Evolutionary conservation across 2,888 invertebrate species (phyloP).

Genomic region (Theodoxus fluviatilis): DNA sequence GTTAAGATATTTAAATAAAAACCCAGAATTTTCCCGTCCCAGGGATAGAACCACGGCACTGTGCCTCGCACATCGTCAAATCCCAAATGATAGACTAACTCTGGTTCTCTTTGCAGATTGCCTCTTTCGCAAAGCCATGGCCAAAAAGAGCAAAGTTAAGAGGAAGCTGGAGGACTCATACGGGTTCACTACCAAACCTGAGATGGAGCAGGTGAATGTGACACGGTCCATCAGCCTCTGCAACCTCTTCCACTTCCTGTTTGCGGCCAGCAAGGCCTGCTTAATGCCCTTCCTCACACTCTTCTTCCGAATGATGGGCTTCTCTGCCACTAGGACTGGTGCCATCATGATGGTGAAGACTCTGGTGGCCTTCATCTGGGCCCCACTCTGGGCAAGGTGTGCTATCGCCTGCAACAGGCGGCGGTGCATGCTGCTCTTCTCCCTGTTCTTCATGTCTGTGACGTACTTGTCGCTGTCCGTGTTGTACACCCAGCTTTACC

Average conservation of each 20-base stretch:
- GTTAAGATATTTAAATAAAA: too few species aligned
- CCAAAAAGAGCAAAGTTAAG: neutral
- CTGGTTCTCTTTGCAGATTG: too few species aligned
- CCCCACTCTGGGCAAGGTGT: conserved; percentile 56
- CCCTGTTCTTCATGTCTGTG: conserved; percentile 52
- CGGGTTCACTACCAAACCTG: neutral
- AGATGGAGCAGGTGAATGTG: conserved; percentile 44
- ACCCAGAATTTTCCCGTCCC: too few species aligned
- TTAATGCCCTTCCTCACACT: conserved; percentile 59
- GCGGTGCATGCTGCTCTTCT: conserved; percentile 50
- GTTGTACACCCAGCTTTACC: conserved; percentile 36
- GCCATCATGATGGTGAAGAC: conserved; percentile 53
- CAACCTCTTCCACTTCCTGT: conserved; percentile 53
- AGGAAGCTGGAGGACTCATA: neutral
- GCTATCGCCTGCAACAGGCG: conserved; percentile 53
- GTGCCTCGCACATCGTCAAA: too few species aligned
- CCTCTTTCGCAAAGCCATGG: too few species aligned
- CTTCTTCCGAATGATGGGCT: conserved; percentile 53
- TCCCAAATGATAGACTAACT: too few species aligned
- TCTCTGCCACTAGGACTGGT: conserved; percentile 55
- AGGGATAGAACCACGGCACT: too few species aligned
- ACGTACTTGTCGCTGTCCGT: conserved; percentile 52
- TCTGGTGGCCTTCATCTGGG: conserved; percentile 50
- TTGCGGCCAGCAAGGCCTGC: conserved; percentile 54
- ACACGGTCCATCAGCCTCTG: conserved; percentile 47